Base-by-base conservation (phyloP, 2,888 invertebrate genomes). In the Amiota communis region DNA sequence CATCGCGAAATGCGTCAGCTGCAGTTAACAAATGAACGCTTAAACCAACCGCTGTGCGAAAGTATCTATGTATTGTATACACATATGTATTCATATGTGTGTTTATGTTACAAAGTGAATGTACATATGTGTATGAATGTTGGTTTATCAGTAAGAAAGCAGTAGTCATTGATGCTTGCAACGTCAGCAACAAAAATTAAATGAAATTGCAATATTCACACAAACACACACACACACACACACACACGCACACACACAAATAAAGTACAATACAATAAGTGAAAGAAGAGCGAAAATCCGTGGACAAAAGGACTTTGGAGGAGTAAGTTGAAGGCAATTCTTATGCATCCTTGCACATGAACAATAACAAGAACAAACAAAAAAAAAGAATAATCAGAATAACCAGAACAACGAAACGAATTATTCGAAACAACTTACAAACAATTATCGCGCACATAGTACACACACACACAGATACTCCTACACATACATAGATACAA, bases 201-300 rank as follows among this genome's bases (percentile, higher is more conserved):
- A 57, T 23, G 57, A 69, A 68, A 68, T 20, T 81, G 81, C 79
- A 67, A 71, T 36, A 70, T 53, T 59, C 68, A 74, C 69, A 61
- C 48, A 13, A 70, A 48, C 47, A 61, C 20, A 69, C 23, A 57
- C n/a, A 70, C 13, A 70, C n/a, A n/a, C n/a, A n/a, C n/a, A n/a
- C n/a, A n/a, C n/a, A n/a, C n/a, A n/a, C n/a, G n/a, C n/a, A n/a
- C n/a, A n/a, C n/a, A n/a, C n/a, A n/a, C n/a, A 9, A 49, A 51
- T 6, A 36, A 48, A 49, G 13, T 12, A 36, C n/a, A 61, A 20
- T 12, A 63, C 12, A 63, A 71, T 6, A 63, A 51, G 4, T 53
- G 10, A 51, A 67, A 10, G 23, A 65, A 23, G 23, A 23, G 23
- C 23, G 23, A 23, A 23, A 3, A 23, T 1, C 3, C 0, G 6